phyloP scores from a whole-genome alignment of 2,113 vertebrate species.

The Clarias macrocephalus region DNA sequence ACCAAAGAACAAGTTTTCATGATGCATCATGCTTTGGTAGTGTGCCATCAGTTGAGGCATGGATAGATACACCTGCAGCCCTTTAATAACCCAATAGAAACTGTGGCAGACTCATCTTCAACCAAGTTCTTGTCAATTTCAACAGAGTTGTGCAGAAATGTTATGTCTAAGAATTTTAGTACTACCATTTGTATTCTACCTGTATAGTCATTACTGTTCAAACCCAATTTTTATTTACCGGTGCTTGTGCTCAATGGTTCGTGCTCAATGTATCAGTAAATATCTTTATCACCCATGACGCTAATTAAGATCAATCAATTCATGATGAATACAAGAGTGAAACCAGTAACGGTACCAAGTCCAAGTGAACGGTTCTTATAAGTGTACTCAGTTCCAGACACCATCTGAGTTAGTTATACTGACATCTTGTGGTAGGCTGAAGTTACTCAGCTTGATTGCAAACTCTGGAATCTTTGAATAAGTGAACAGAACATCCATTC shows the following conservation, averaged over 20 bases:
- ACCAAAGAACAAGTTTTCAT: background rate
- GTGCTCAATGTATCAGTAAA: background rate
- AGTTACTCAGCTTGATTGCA: background rate
- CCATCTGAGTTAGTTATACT: constrained; percentile 22
- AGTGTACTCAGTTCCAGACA: background rate
- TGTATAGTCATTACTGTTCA: background rate
- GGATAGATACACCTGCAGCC: no score
- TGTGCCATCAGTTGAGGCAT: no score
- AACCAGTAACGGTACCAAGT: background rate
- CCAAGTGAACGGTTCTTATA: background rate
- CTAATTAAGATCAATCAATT: background rate
- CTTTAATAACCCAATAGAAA: no score
- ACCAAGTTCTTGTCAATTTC: background rate
- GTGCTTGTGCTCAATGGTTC: no score
- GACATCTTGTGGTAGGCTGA: constrained; percentile 30
- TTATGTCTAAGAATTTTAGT: background rate
- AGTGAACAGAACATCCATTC: background rate
- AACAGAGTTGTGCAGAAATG: background rate
- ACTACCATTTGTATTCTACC: background rate
- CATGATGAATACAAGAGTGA: background rate
- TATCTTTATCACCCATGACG: background rate
- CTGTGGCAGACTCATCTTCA: no score
- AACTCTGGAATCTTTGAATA: background rate
- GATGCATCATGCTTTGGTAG: background rate
- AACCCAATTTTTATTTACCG: background rate